Evolutionary conservation across 2,113 vertebrate species (phyloP), one percentile per base, ranked within the genome.

Genomic region (Colius striatus): DNA sequence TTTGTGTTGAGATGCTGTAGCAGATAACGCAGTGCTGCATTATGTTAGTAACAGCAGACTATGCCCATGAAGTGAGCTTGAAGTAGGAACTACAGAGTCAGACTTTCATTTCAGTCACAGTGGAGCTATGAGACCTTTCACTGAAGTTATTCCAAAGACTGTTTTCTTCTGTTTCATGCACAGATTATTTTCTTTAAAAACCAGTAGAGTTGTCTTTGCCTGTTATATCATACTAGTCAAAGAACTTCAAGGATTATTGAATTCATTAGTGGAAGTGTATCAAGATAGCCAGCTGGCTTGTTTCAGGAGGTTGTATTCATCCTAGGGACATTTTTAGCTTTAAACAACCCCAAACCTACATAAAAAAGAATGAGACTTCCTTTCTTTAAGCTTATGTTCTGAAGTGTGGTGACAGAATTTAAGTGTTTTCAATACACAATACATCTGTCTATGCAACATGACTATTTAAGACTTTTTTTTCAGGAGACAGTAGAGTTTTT

Each of bases 311-410:
- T 32, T 74, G 6, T 66, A 54, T 95, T 92, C 87, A 66, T 73
- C 20, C 60, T 72, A 32, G 50, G 53, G 76, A 75, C n/a, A 5
- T 50, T 57, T 84, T 63, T 89, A 54, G n/a, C 34, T 92, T 61
- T 41, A 29, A 60, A 84, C 77, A 77, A 55, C 0, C 0, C 10
- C 16, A 57, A 18, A 23, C 22, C 13, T 78, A 27, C 17, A 10
- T 63, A 41, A 72, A 83, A 79, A 90, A 58, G 41, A 73, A 26
- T 26, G 27, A 91, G 43, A 5, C 32, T 85, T 93, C 13, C 19
- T 91, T 92, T 93, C 50, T 89, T 88, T 81, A 63, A 66, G 29
- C 34, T 66, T 62, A 41, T 43, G 25, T 73, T 91, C n/a, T 89
- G 20, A 75, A 81, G n/a, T 26, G 11, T 60, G 26, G 23, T 62